These are phyloP conservation scores for Pygoscelis antarcticus DNA, from an alignment of 2,113 vertebrate species.

Conservation along the genomic window DNA sequence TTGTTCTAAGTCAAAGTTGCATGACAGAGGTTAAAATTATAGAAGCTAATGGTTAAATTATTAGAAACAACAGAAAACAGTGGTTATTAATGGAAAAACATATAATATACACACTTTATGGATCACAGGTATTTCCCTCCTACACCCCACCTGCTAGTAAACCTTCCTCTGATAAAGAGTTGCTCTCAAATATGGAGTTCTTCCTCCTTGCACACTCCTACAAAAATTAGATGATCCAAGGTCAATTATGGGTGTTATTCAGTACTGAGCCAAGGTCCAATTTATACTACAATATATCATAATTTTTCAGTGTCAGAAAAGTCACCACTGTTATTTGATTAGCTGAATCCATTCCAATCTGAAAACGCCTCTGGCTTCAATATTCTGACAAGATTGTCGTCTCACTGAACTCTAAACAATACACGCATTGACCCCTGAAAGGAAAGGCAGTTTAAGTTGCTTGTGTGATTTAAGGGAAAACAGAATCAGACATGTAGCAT, in stretches of 20 bases:
- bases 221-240: slow-evolving; percentile 15
- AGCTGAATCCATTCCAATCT: slow-evolving; percentile 35
- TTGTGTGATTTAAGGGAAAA: neutral
- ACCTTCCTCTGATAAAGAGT: neutral
- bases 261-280: neutral
- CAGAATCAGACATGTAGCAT: neutral
- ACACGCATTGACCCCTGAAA: neutral
- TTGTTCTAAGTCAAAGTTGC: neutral
- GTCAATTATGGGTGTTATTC: neutral
- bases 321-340: slow-evolving; percentile 28
- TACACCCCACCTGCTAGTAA: neutral
- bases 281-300: slow-evolving; percentile 32
- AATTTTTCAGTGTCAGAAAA: slow-evolving; percentile 52
- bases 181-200: neutral
- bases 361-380: slow-evolving; percentile 30
- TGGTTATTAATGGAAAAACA: neutral
- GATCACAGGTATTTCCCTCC: neutral
- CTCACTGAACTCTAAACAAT: slow-evolving; percentile 26
- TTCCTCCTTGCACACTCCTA: neutral
- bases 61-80: neutral
- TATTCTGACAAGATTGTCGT: neutral
- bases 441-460: neutral
- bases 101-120: neutral
- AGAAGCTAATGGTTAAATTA: neutral
- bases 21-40: neutral